Percentiles rank a stretch among this genome's conserved stretches.
Evolutionary conservation across 2,888 invertebrate species (phyloP).

Genomic region (Biston betularia): DNA sequence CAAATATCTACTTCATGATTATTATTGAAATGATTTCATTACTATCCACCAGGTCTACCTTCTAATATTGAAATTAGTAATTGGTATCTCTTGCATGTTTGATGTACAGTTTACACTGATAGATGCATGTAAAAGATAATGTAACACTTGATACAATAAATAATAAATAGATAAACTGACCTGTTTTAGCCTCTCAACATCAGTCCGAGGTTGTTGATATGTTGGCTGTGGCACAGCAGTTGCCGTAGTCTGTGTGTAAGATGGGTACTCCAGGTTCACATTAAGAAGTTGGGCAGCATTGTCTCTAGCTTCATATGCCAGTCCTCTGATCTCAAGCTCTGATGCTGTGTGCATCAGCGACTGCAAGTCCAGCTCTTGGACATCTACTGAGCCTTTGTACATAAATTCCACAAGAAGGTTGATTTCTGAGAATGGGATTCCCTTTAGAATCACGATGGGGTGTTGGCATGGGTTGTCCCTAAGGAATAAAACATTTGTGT

Average conservation of each 20-base stretch:
- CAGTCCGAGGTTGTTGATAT: constrained; percentile 68
- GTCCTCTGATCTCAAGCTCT: constrained; percentile 89
- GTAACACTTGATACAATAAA: not conserved
- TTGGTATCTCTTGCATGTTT: not conserved
- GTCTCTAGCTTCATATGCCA: constrained; percentile 86
- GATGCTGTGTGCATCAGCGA: constrained; percentile 89
- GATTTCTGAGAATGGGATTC: constrained; percentile 88
- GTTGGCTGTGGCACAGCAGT: constrained; percentile 56
- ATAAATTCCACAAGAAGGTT: constrained; percentile 89
- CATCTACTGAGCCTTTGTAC: constrained; percentile 90
- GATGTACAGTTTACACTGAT: not conserved
- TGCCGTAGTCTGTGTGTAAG: constrained; percentile 68
- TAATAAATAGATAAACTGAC: constrained; percentile 53
- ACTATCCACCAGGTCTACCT: no score
- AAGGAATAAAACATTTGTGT: constrained; percentile 49
- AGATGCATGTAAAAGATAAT: not conserved
- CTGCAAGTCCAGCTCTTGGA: constrained; percentile 87
- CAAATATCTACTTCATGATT: no score
- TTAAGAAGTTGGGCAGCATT: constrained; percentile 85
- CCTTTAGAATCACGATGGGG: constrained; percentile 90
- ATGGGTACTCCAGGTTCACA: constrained; percentile 82
- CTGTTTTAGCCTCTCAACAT: constrained; percentile 81
- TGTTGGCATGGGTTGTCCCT: constrained; percentile 91
- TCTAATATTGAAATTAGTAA: no score
- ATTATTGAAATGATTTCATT: no score